Evolutionary conservation across 2,888 invertebrate species (phyloP).

Genomic region (Esperia sulphurella): DNA sequence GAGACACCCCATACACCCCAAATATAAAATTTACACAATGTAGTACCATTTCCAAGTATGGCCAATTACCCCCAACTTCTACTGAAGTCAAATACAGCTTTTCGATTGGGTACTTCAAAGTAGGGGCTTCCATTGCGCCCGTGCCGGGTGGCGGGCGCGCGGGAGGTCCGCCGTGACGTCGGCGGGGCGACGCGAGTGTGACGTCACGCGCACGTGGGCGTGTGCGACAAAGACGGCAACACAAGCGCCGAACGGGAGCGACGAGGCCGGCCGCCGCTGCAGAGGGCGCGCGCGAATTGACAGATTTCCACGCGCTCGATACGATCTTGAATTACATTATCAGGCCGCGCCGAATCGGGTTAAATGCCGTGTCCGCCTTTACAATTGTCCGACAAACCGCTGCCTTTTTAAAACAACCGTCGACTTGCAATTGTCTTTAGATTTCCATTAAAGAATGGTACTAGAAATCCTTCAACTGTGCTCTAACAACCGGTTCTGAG

Average conservation of each 20-base stretch:
- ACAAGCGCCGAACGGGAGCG: conserved; percentile 31
- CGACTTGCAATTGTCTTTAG: conserved; percentile 7
- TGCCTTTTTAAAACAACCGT: conserved; percentile 6
- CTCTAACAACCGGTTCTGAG: conserved; percentile 25
- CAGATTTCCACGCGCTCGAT: conserved; percentile 69
- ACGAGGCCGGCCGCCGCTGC: conserved; percentile 30
- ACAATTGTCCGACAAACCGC: not conserved
- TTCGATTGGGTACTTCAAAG: conserved; percentile 25
- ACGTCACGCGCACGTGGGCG: conserved; percentile 72
- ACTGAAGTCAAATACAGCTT: conserved; percentile 6
- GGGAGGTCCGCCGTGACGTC: conserved; percentile 57
- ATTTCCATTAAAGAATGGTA: conserved; percentile 4
- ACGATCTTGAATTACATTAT: conserved; percentile 68
- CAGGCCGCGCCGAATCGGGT: conserved; percentile 38
- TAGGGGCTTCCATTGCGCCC: conserved; percentile 24
- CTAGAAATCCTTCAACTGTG: conserved; percentile 12
- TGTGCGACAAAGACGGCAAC: conserved; percentile 49
- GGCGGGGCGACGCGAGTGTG: conserved; percentile 45
- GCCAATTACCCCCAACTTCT: not conserved
- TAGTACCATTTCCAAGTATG: not conserved
- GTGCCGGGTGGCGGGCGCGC: conserved; percentile 25
- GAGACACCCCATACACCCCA: too few species aligned
- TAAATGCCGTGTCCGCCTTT: conserved; percentile 39
- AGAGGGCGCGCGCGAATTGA: conserved; percentile 64
- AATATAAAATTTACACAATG: too few species aligned